Percentiles rank a stretch among this genome's conserved stretches.
These are phyloP conservation scores for Reticulitermes speratus DNA, from an alignment of 1,140 invertebrate species.

Conservation along the genomic window DNA sequence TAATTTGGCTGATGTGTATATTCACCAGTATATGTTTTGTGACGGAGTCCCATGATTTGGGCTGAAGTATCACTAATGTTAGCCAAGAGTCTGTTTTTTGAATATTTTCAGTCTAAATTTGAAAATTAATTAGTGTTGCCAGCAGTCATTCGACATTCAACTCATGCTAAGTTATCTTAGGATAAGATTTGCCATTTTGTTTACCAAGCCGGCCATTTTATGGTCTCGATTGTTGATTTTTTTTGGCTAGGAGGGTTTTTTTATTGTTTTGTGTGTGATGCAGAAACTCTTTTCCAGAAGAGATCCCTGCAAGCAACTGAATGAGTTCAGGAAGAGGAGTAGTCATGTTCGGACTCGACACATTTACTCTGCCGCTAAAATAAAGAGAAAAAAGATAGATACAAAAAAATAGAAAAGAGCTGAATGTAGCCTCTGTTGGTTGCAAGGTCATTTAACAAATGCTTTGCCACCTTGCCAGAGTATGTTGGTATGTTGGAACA, in stretches of 20 bases:
- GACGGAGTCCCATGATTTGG: too few relatives aligned
- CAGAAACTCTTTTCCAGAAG: slow-evolving; percentile 35
- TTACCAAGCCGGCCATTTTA: background rate
- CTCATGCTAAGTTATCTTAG: too few relatives aligned
- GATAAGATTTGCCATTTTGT: background rate
- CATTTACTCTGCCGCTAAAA: slow-evolving; percentile 10
- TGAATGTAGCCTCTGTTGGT: slow-evolving; percentile 14
- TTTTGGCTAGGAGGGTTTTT: slow-evolving; percentile 16
- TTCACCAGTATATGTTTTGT: too few relatives aligned
- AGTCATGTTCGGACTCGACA: slow-evolving; percentile 10
- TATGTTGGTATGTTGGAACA: background rate
- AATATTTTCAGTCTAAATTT: too few relatives aligned
- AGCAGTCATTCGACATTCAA: too few relatives aligned
- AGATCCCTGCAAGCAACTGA: slow-evolving; percentile 24
- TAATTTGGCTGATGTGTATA: too few relatives aligned
- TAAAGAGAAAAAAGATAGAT: slow-evolving; percentile 14
- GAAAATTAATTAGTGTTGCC: too few relatives aligned
- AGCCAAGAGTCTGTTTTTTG: too few relatives aligned
- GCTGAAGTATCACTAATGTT: too few relatives aligned
- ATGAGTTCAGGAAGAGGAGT: slow-evolving; percentile 26
- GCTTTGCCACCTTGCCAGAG: background rate
- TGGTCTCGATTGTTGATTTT: background rate
- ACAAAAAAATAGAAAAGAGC: background rate
- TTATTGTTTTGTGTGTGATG: slow-evolving; percentile 33
- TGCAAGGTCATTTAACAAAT: slow-evolving; percentile 19